Evolutionary conservation across 2,113 vertebrate species (phyloP), one percentile per base, ranked within the genome.

Genomic region (Orcinus orca): DNA sequence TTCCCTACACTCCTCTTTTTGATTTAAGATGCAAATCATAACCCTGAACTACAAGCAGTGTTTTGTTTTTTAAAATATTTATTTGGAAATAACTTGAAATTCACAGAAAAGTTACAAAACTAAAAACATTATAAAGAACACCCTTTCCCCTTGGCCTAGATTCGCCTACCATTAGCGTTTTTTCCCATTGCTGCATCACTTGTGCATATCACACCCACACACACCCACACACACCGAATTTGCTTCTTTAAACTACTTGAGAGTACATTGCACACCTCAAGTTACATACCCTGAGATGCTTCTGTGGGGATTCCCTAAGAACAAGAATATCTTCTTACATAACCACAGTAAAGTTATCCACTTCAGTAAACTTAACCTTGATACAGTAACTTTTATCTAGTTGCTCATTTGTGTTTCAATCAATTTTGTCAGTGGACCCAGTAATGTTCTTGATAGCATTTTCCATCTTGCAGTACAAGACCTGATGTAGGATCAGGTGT

Each of bases 61-160:
- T 60, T 53, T 29, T 3, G 2, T 8, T 29, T 77, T 79, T 77
- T 8, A 20, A 87, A 55, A 0, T 91, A 36, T 88, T 26, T 50
- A 50, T 79, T 94, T 74, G 58, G 62, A 93, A 89, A 82, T 47
- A 65, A 65, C n/a, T 68, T 73, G 23, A 65, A 44, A 79, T 38
- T 55, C 74, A 15, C 13, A 95, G 74, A 60, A 83, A 88, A 83
- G 26, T 58, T 17, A 53, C 12, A n/a, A 36, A 91, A 53, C 33
- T 21, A n/a, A 74, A 63, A 80, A 38, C 6, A 20, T 14, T 25
- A 20, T 31, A 20, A 88, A 68, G 31, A n/a, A 60, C 25, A 11
- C 8, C 6, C 23, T 77, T 38, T 41, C 5, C 1, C 17, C 17
- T 76, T 73, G 38, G 33, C 38, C 47, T 17, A 6, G 4, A 14